These are phyloP conservation scores for Empis stercorea DNA, from an alignment of 2,888 invertebrate genomes.

Conservation along the genomic window DNA sequence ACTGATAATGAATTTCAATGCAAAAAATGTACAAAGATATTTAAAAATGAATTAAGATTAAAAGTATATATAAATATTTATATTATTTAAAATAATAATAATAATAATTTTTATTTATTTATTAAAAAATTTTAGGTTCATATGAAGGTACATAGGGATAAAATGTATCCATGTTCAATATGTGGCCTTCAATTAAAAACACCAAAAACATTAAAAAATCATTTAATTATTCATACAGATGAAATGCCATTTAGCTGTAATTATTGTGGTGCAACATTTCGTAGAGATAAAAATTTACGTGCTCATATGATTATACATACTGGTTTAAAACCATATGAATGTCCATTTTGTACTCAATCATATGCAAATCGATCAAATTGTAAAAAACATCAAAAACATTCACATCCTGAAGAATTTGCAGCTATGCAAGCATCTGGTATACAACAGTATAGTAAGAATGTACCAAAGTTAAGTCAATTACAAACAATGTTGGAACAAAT, in stretches of 20 bases:
- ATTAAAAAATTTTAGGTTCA: background rate
- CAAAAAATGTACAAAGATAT: slow-evolving; percentile 19
- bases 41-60: slow-evolving; percentile 14
- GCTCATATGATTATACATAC: slow-evolving; percentile 34
- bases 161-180: slow-evolving; percentile 18
- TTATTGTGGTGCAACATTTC: slow-evolving; percentile 7
- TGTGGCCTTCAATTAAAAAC: slow-evolving; percentile 26
- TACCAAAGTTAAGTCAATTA: background rate
- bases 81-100: background rate
- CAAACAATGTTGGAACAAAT: background rate
- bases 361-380: slow-evolving; percentile 36
- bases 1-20: slow-evolving; percentile 29
- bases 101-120: too few relatives aligned
- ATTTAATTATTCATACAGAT: slow-evolving; percentile 19
- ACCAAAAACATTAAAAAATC: slow-evolving; percentile 25
- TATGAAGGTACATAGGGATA: background rate
- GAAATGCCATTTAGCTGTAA: slow-evolving; percentile 16
- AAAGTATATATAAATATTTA: slow-evolving; percentile 18
- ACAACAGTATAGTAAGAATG: background rate
- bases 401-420: slow-evolving; percentile 32
- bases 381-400: slow-evolving; percentile 32
- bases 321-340: slow-evolving; percentile 32
- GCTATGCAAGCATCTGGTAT: slow-evolving; percentile 24
- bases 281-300: background rate
- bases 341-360: slow-evolving; percentile 32